Evolutionary conservation across 2,113 vertebrate genomes (phyloP).

Genomic region (Pampusana beccarii): DNA sequence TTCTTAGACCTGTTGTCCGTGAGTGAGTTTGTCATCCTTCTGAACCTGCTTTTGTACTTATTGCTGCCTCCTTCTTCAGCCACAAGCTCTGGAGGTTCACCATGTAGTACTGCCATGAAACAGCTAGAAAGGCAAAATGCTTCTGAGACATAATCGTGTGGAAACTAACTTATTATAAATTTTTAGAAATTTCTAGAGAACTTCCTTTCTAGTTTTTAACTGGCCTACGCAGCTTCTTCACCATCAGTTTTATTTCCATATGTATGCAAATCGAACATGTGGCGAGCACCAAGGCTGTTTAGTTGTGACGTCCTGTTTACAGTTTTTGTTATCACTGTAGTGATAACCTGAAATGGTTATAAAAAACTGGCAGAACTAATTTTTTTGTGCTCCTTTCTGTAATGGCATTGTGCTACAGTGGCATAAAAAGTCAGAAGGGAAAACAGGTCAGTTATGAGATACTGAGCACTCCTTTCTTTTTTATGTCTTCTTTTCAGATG

Average conservation of each 20-base stretch:
- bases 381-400: background rate
- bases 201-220: background rate
- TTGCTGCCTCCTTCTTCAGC: background rate
- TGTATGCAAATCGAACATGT: accelerated
- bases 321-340: background rate
- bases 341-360: background rate
- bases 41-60: background rate
- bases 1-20: background rate
- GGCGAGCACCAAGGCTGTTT: background rate
- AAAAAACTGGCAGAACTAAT: background rate
- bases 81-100: background rate
- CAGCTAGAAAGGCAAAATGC: background rate
- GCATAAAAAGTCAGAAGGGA: background rate
- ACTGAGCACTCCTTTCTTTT: background rate
- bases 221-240: background rate
- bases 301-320: background rate
- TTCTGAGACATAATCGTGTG: background rate
- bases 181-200: background rate
- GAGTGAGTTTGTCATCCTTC: background rate
- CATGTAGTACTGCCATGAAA: background rate
- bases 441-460: background rate
- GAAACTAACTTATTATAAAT: background rate
- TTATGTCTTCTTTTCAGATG: background rate
- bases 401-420: background rate
- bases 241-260: background rate